Percentiles rank a stretch among this genome's conserved stretches.
These are phyloP conservation scores for Polymixis lichenea DNA, from an alignment of 2,888 invertebrate species.

Conservation along the genomic window DNA sequence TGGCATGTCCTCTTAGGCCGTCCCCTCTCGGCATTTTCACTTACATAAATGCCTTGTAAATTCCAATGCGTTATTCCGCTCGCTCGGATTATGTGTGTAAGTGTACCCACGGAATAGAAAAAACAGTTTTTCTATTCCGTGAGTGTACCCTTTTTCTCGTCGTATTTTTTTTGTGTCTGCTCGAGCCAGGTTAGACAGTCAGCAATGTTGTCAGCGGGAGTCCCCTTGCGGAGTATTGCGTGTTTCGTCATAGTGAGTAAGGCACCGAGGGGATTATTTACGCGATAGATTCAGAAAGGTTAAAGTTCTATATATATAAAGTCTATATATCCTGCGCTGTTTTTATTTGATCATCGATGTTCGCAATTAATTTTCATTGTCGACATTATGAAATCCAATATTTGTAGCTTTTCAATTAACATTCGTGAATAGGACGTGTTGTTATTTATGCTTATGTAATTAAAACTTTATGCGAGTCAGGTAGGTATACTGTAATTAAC, in stretches of 20 bases:
- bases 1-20: no score
- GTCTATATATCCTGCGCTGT: background rate
- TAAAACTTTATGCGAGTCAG: constrained; percentile 17
- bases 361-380: constrained; percentile 4
- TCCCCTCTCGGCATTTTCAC: no score
- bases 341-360: background rate
- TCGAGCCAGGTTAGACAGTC: background rate
- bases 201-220: constrained; percentile 2
- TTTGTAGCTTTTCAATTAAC: background rate
- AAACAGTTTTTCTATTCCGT: no score
- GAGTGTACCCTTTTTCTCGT: background rate
- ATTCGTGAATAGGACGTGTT: background rate
- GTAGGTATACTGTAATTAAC: constrained; percentile 10
- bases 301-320: constrained; percentile 38
- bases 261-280: constrained; percentile 13
- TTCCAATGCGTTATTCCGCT: background rate
- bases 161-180: background rate
- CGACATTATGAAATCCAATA: background rate
- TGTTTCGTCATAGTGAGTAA: constrained; percentile 17
- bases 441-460: constrained; percentile 3
- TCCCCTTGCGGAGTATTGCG: constrained; percentile 13
- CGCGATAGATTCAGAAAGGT: constrained; percentile 6
- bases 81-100: background rate
- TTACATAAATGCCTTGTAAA: no score
- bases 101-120: no score